Evolutionary conservation across 2,113 vertebrate genomes (phyloP).

Genomic region (Gracilinanus agilis): DNA sequence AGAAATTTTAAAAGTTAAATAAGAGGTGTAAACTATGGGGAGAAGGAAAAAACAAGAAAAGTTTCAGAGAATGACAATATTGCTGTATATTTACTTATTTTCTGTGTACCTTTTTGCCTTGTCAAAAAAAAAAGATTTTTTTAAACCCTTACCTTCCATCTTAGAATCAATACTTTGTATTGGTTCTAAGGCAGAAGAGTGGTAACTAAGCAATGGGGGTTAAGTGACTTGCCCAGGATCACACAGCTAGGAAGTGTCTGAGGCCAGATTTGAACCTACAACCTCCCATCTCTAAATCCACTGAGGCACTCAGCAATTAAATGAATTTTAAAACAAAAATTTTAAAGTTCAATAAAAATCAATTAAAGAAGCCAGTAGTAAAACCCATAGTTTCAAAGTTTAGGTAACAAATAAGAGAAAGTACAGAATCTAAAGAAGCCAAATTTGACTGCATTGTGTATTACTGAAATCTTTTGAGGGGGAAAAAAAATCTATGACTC

Average conservation of each 20-base stretch:
- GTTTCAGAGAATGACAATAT: neutral
- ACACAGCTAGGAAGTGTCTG: too few species aligned
- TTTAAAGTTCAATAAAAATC: neutral
- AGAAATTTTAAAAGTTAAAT: neutral
- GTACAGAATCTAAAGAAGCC: neutral
- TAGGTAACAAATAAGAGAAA: neutral
- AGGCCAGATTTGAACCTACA: too few species aligned
- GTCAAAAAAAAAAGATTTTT: too few species aligned
- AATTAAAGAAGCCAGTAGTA: neutral
- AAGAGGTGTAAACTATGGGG: neutral
- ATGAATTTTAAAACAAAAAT: neutral
- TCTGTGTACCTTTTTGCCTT: neutral
- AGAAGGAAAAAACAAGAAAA: neutral
- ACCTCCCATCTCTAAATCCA: too few species aligned
- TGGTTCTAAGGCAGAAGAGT: too few species aligned
- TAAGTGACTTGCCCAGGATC: too few species aligned
- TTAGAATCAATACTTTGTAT: too few species aligned
- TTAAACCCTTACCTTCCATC: too few species aligned
- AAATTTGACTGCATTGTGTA: neutral
- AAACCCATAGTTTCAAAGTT: neutral
- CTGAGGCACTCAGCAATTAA: too few species aligned
- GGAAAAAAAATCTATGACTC: neutral
- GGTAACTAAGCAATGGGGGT: too few species aligned
- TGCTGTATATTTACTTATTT: neutral
- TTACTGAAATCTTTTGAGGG: neutral